A percentile compares a stretch with the other conserved stretches of the same genome.
Evolutionary conservation across 2,113 vertebrate species (phyloP).

Genomic region (Myotis lucifugus): DNA sequence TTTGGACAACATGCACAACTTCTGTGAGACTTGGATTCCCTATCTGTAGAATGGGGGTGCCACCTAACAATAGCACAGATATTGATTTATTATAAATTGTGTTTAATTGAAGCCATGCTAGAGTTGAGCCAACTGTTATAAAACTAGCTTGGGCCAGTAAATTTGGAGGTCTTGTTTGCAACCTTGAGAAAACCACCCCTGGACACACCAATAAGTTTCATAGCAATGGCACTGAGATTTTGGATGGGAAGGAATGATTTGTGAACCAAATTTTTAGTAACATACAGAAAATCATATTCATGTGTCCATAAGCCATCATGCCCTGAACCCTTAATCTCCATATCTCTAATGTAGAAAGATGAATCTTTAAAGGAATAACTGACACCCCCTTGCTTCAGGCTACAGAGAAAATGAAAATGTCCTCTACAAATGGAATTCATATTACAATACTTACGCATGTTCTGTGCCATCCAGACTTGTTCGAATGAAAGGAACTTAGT

Average conservation of each 20-base stretch:
- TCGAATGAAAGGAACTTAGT: slow-evolving; percentile 30
- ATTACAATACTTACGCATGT: slow-evolving; percentile 62
- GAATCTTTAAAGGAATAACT: slow-evolving; percentile 72
- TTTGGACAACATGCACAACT: neutral
- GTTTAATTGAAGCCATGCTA: slow-evolving; percentile 7
- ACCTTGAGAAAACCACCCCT: neutral
- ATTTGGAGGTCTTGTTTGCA: slow-evolving; percentile 8
- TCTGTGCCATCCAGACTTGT: slow-evolving; percentile 61
- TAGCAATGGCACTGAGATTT: slow-evolving; percentile 25
- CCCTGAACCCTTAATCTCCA: slow-evolving; percentile 52
- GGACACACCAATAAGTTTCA: neutral
- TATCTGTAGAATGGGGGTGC: neutral
- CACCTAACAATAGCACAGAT: neutral
- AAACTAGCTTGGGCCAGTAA: neutral
- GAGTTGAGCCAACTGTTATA: neutral
- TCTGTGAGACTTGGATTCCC: neutral
- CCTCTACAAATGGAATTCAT: slow-evolving; percentile 78
- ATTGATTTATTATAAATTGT: neutral
- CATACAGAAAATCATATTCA: slow-evolving; percentile 67
- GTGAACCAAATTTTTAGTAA: slow-evolving; percentile 57
- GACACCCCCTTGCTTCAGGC: slow-evolving; percentile 75
- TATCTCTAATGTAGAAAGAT: slow-evolving; percentile 67
- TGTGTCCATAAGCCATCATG: slow-evolving; percentile 52
- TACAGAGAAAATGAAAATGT: slow-evolving; percentile 77
- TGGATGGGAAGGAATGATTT: slow-evolving; percentile 50